Conservation (phyloP, 1,140 invertebrate genomes). For the Apocrypta bakeri region DNA sequence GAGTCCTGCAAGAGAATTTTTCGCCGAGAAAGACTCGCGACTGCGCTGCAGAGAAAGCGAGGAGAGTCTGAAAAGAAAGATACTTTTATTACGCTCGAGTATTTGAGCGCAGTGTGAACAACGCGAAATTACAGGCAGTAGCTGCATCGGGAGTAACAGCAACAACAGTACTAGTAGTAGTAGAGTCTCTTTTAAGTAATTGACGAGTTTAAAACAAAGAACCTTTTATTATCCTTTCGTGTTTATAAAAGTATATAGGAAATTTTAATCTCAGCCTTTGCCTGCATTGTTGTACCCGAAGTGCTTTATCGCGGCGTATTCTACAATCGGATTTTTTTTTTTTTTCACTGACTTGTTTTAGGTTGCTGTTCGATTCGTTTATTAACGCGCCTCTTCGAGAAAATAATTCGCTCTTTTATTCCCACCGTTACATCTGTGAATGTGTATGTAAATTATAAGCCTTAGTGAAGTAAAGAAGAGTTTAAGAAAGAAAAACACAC, state of each 20-base stretch:
- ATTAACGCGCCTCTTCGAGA: too few relatives aligned
- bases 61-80: conserved; percentile 31
- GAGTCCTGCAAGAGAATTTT: conserved; percentile 18
- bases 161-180: too few relatives aligned
- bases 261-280: background rate
- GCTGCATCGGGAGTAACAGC: background rate
- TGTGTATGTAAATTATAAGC: too few relatives aligned
- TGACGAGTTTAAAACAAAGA: conserved; percentile 32
- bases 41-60: conserved; percentile 29
- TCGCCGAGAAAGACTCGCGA: background rate
- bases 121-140: conserved; percentile 26
- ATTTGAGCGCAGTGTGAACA: conserved; percentile 36
- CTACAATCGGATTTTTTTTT: background rate
- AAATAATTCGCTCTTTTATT: too few relatives aligned
- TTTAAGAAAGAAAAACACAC: too few relatives aligned
- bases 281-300: background rate
- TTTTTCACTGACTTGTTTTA: too few relatives aligned
- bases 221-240: conserved; percentile 17
- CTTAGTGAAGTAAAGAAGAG: too few relatives aligned
- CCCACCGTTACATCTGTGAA: too few relatives aligned
- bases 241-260: conserved; percentile 5
- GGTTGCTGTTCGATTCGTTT: too few relatives aligned
- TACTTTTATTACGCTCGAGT: conserved; percentile 37
- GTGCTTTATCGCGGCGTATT: background rate
- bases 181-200: conserved; percentile 22